phyloP scores from a whole-genome alignment of 2,888 invertebrate genomes.

The Eurytoma californica region DNA sequence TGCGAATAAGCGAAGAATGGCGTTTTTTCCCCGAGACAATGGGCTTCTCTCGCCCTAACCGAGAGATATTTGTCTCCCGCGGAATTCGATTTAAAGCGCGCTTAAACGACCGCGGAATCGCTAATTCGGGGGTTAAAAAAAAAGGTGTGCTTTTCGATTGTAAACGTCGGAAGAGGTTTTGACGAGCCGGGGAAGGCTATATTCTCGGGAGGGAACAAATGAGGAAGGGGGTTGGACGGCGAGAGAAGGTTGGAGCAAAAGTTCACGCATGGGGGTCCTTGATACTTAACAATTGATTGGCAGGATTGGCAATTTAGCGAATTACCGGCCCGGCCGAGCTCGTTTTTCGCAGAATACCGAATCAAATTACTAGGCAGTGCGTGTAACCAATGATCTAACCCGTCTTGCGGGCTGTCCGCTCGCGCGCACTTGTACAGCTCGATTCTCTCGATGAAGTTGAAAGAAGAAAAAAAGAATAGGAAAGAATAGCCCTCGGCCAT shows the following conservation, averaged over 20 bases:
- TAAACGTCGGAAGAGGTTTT: not conserved
- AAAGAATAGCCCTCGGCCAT: conserved; percentile 27
- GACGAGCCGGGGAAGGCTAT: not conserved
- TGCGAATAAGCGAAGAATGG: conserved; percentile 16
- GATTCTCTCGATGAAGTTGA: conserved; percentile 1
- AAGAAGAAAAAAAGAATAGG: not conserved
- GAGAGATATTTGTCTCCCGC: too few species aligned
- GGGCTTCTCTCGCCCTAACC: not conserved
- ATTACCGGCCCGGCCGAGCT: conserved; percentile 63
- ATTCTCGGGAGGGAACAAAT: not conserved
- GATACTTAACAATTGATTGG: conserved; percentile 73
- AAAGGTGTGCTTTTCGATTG: not conserved
- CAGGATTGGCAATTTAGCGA: conserved; percentile 72
- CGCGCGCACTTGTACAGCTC: conserved; percentile 20
- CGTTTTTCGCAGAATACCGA: conserved; percentile 69
- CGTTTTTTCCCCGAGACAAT: not conserved
- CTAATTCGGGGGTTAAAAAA: not conserved
- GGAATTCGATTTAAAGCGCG: too few species aligned
- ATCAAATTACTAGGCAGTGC: conserved; percentile 68
- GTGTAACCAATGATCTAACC: conserved; percentile 19
- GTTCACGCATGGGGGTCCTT: conserved; percentile 60
- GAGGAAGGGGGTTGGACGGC: not conserved
- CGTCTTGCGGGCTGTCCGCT: conserved; percentile 49
- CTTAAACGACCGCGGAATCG: not conserved
- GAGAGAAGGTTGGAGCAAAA: conserved; percentile 16